phyloP scores from a whole-genome alignment of 2,797 vertebrate genomes.

The Rhinophrynus dorsalis region DNA sequence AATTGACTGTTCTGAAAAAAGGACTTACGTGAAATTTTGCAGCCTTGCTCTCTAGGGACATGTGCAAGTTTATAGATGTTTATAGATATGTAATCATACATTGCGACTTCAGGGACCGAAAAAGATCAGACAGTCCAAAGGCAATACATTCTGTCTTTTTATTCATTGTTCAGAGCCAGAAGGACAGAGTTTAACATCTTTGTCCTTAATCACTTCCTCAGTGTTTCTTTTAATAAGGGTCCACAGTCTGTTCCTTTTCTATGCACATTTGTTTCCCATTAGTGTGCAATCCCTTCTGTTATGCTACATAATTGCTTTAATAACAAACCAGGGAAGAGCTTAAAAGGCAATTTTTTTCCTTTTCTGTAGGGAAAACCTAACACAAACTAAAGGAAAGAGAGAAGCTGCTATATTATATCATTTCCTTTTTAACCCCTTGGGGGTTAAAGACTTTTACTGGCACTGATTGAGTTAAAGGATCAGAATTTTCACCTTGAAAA shows the following conservation, averaged over 20 bases:
- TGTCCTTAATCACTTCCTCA: conserved; percentile 68
- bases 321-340: conserved; percentile 79
- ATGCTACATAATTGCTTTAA: conserved; percentile 82
- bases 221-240: conserved; percentile 72
- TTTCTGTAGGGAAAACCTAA: conserved; percentile 60
- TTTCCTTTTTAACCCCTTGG: conserved; percentile 35
- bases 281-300: conserved; percentile 73
- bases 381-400: conserved; percentile 53
- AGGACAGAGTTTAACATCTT: conserved; percentile 72
- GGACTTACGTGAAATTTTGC: too few relatives aligned
- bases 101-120: too few relatives aligned
- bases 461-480: neutral
- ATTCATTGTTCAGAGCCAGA: conserved; percentile 75
- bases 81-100: too few relatives aligned
- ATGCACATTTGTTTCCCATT: conserved; percentile 79
- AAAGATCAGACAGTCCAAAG: too few relatives aligned
- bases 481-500: neutral
- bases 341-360: conserved; percentile 74
- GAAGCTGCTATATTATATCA: conserved; percentile 2
- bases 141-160: conserved; percentile 58
- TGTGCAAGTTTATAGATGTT: too few relatives aligned
- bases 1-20: too few relatives aligned
- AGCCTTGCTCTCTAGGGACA: too few relatives aligned
- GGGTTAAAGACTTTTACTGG: neutral
- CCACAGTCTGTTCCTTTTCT: conserved; percentile 59